Conservation (phyloP, 2,797 vertebrate species). For the Morelia viridis region DNA sequence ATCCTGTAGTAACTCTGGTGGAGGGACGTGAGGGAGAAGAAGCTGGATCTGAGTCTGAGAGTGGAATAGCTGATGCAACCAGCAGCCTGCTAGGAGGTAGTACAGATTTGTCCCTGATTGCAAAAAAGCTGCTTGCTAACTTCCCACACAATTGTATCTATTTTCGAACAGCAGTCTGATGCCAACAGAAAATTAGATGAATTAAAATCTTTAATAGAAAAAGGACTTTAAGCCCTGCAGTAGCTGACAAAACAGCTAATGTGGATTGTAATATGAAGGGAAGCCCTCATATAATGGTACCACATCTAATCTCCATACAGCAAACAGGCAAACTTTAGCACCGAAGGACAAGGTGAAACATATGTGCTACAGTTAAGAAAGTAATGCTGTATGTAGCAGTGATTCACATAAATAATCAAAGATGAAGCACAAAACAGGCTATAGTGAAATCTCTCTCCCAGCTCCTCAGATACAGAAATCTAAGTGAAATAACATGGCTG, state of each 20-base stretch:
- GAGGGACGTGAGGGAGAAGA: background rate
- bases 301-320: background rate
- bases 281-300: background rate
- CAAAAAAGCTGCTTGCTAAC: background rate
- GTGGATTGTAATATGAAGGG: background rate
- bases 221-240: background rate
- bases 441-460: background rate
- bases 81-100: background rate
- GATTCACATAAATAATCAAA: background rate
- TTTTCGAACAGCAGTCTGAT: background rate
- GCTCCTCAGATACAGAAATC: background rate
- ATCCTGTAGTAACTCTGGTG: background rate
- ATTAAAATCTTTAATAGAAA: background rate
- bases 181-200: background rate
- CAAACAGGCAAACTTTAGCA: background rate
- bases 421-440: background rate
- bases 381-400: background rate
- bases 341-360: background rate
- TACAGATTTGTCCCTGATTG: background rate
- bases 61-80: background rate
- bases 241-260: background rate
- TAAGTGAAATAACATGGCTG: background rate
- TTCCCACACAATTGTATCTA: background rate
- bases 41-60: background rate
- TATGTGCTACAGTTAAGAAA: background rate